Conservation (phyloP, 2,113 vertebrate species). For the Gallinago paraguaiae region DNA sequence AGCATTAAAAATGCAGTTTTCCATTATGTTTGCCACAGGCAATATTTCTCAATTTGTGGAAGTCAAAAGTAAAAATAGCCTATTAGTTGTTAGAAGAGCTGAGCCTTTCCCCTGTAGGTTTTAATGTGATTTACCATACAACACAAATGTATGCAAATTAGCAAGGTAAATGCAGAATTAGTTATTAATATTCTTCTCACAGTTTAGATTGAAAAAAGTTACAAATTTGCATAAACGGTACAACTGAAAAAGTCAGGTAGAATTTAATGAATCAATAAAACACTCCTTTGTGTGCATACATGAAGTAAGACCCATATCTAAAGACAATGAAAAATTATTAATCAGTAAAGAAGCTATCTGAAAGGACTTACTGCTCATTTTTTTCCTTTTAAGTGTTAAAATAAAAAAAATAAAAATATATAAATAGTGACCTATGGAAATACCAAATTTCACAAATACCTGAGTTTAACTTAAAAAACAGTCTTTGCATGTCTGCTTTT, state of each 20-base stretch:
- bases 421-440: background rate
- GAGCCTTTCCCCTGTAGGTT: constrained; percentile 65
- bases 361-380: constrained; percentile 13
- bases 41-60: constrained; percentile 76
- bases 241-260: constrained; percentile 75
- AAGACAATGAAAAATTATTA: background rate
- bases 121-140: constrained; percentile 62
- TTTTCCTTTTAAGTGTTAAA: background rate
- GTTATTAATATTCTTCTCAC: constrained; percentile 74
- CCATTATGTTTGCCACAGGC: constrained; percentile 74
- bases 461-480: background rate
- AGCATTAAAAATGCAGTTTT: constrained; percentile 78
- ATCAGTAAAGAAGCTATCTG: constrained; percentile 28
- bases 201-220: constrained; percentile 64
- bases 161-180: constrained; percentile 68
- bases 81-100: constrained; percentile 70
- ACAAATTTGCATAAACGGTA: constrained; percentile 70
- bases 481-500: background rate
- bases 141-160: constrained; percentile 74
- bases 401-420: background rate
- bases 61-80: constrained; percentile 72
- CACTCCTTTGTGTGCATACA: background rate
- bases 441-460: background rate
- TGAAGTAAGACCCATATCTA: background rate
- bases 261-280: constrained; percentile 81